Evolutionary conservation across 2,888 invertebrate genomes (phyloP), one percentile per base, ranked within the genome.

Genomic region (Coenonympha glycerion): DNA sequence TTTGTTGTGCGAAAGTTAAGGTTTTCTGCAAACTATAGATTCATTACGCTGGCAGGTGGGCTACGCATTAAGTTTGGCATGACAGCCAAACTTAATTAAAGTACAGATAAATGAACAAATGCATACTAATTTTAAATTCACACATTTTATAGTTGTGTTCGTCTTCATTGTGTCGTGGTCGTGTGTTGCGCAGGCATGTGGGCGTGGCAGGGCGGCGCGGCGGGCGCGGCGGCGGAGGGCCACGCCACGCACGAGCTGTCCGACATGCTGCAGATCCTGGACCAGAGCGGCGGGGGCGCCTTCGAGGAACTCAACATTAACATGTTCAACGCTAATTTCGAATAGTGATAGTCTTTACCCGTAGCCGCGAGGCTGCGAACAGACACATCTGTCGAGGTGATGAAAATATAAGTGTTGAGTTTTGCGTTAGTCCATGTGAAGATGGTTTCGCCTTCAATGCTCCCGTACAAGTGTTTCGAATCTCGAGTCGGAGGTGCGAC

Each of bases 191-290:
- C 76, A 89, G 93, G 92, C 57, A 92, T 93, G 91, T 94, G 93
- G 93, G 90, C 92, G 65, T 94, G 94, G 93, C 92, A 92, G 67
- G 87, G 89, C 63, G 88, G 89, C 82, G 64, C 74, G 47, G 76
- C 69, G 52, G 75, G 73, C 44, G 71, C 69, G 57, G 68, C 71
- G 15, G 61, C 67, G 21, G 79, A 75, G 53, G 79, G 70, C 0
- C 90, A 91, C 49, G 90, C 90, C 33, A 91, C 92, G 31, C 89
- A 88, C 58, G 96, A 96, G 84, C 90, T 96, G 49, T 93, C 95
- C 11, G 96, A 97, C 69, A 96, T 97, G 96, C 87, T 97, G 66
- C 96, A 96, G 82, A 96, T 97, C 91, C 86, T 97, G 49, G 95
- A 96, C 81, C 95, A 95, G 75, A 91, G 92, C 65, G 93, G 92